Conservation (phyloP, 2,888 invertebrate genomes). For the Lamproptera curius region DNA sequence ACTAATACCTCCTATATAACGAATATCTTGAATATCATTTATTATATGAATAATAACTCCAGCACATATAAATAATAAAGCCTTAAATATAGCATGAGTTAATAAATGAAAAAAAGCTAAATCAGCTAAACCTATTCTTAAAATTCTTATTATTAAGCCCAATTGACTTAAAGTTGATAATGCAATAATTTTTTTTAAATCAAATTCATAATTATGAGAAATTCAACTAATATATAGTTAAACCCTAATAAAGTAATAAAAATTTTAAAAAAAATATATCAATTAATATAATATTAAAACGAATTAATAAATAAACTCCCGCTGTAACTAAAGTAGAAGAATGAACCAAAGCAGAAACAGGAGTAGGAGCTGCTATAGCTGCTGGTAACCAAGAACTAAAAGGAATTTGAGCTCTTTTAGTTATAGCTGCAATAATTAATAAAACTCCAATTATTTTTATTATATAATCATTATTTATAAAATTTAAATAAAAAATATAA, state of each 20-base stretch:
- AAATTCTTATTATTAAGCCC: conserved; percentile 84
- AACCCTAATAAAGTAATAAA: conserved; percentile 74
- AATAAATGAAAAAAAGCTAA: too few relatives aligned
- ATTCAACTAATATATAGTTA: conserved; percentile 80
- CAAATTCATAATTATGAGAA: conserved; percentile 81
- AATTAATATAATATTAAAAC: conserved; percentile 76
- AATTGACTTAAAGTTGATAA: conserved; percentile 89
- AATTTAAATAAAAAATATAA: conserved; percentile 15
- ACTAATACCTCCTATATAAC: conserved; percentile 75
- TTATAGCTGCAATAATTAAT: conserved; percentile 79
- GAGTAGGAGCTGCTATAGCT: conserved; percentile 88
- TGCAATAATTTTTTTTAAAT: too few relatives aligned
- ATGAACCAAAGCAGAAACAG: conserved; percentile 56
- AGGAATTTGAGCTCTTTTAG: too few relatives aligned
- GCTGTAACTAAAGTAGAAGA: conserved; percentile 89
- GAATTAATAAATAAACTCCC: conserved; percentile 85
- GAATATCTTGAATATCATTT: conserved; percentile 83
- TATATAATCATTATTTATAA: conserved; percentile 9
- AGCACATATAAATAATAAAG: too few relatives aligned
- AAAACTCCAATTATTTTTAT: conserved; percentile 63
- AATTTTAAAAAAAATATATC: conserved; percentile 70
- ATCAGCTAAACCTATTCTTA: too few relatives aligned
- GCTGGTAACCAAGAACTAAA: too few relatives aligned
- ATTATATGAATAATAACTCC: conserved; percentile 58
- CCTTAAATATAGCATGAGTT: too few relatives aligned